Conservation (phyloP, 2,797 vertebrate species). For the Esox masquinongy region DNA sequence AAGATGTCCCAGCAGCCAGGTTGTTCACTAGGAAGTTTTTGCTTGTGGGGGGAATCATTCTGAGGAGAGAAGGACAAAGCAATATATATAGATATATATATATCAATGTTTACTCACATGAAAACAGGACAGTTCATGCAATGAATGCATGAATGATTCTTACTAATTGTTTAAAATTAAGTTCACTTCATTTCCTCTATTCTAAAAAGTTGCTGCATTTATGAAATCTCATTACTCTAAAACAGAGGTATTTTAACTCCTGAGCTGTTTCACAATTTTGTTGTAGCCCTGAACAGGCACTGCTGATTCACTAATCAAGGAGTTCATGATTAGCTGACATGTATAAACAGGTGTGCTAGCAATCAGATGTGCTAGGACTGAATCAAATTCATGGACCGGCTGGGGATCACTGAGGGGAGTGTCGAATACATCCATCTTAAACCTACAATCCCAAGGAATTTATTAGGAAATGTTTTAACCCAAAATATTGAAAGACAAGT, state of each 20-base stretch:
- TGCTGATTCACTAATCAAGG: no score
- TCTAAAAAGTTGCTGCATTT: neutral
- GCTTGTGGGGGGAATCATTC: constrained; percentile 98
- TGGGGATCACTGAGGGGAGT: neutral
- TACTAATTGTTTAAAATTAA: neutral
- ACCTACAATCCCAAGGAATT: neutral
- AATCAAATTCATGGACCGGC: no score
- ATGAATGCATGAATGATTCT: neutral
- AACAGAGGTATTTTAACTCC: no score
- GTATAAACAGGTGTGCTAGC: no score
- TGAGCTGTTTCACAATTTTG: no score
- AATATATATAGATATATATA: neutral
- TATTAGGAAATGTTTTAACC: neutral
- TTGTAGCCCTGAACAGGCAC: no score
- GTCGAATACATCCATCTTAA: neutral
- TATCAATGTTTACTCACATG: neutral
- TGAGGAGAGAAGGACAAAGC: constrained; percentile 47
- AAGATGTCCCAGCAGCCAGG: constrained; percentile 89
- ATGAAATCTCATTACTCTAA: neutral
- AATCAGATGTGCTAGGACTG: no score
- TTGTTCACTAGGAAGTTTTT: constrained; percentile 98
- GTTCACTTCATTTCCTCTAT: neutral
- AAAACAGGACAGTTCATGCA: neutral
- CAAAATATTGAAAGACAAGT: neutral
- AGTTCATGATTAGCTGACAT: no score